phyloP scores from a whole-genome alignment of 2,797 vertebrate genomes.

The Neomorphus geoffroyi region DNA sequence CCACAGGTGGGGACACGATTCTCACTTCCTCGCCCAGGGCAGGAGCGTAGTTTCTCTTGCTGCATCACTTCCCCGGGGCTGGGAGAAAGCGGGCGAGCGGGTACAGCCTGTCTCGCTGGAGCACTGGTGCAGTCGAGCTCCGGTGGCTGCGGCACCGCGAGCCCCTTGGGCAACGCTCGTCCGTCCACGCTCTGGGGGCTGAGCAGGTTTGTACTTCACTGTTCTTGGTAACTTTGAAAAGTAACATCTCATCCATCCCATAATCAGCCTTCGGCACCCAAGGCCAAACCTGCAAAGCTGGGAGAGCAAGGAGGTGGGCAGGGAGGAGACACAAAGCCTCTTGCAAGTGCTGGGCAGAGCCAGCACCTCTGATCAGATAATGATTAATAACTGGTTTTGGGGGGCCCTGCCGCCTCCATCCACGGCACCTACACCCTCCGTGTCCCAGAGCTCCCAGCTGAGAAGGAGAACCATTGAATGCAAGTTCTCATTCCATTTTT shows the following conservation, averaged over 20 bases:
- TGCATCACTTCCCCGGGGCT: not conserved
- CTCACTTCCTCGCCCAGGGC: not conserved
- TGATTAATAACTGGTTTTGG: not conserved
- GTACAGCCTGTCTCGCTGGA: slow-evolving; percentile 43
- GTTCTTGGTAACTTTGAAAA: accelerated
- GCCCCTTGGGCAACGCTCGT: accelerated
- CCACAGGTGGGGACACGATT: not conserved
- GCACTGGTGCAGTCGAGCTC: not conserved
- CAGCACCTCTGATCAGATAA: not conserved
- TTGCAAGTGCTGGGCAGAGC: slow-evolving; percentile 21
- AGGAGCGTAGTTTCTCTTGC: not conserved
- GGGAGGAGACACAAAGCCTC: not conserved
- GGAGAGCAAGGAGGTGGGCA: not conserved
- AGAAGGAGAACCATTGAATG: not conserved
- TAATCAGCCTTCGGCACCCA: not conserved
- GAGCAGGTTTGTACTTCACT: not conserved
- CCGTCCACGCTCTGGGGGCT: accelerated
- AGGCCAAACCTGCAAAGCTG: accelerated
- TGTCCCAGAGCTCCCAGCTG: accelerated
- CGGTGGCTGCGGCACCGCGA: accelerated
- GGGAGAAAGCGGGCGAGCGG: slow-evolving; percentile 25
- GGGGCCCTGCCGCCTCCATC: not conserved
- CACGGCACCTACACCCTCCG: accelerated
- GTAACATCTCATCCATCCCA: accelerated
- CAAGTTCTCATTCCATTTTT: not conserved